These are phyloP conservation scores for Glareola pratincola DNA, from an alignment of 2,113 vertebrate genomes.

Conservation along the genomic window DNA sequence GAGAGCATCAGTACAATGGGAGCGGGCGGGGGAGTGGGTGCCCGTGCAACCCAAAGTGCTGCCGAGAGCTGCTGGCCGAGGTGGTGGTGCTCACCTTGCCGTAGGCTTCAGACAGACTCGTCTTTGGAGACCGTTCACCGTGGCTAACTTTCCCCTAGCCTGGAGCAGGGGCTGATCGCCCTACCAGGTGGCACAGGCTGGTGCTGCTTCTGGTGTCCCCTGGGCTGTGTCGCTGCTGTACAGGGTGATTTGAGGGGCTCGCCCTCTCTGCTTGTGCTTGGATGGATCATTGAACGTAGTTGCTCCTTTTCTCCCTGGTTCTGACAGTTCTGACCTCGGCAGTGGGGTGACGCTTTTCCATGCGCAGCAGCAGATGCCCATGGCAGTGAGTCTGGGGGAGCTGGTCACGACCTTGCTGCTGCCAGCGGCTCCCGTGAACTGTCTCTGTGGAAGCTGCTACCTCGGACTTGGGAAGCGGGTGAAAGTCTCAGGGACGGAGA, in stretches of 20 bases:
- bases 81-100: fast-evolving
- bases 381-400: background rate
- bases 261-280: background rate
- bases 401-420: background rate
- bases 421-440: fast-evolving
- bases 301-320: fast-evolving
- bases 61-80: background rate
- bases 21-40: fast-evolving
- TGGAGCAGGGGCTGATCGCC: background rate
- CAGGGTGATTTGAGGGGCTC: background rate
- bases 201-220: background rate
- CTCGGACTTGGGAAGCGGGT: background rate
- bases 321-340: fast-evolving
- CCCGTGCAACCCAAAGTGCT: background rate
- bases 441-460: background rate
- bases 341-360: fast-evolving
- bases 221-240: background rate
- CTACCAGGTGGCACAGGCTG: fast-evolving
- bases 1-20: background rate
- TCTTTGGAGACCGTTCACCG: background rate
- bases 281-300: fast-evolving
- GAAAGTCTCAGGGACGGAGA: background rate
- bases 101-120: fast-evolving
- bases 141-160: fast-evolving
- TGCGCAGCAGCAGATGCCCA: fast-evolving